Evolutionary conservation across 1,140 invertebrate genomes (phyloP).

Genomic region (Ctenoplectra terminalis): DNA sequence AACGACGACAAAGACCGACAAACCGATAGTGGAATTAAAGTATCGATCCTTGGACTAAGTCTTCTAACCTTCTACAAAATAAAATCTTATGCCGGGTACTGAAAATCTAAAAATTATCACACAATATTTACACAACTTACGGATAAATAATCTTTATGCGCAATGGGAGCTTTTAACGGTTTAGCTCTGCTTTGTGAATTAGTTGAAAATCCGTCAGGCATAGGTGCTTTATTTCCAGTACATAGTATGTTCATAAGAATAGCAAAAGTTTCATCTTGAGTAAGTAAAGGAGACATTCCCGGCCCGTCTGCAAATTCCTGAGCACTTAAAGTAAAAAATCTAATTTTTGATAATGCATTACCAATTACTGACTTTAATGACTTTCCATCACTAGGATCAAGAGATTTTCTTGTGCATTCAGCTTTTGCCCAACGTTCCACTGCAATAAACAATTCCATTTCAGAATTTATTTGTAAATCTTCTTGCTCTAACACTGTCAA

Average conservation of each 20-base stretch:
- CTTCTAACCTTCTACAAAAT: not conserved
- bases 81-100: not conserved
- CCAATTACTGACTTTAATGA: conserved; percentile 81
- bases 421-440: conserved; percentile 86
- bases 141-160: not conserved
- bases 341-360: conserved; percentile 86
- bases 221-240: conserved; percentile 84
- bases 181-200: conserved; percentile 74
- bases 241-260: conserved; percentile 92
- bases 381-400: conserved; percentile 76
- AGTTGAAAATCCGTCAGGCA: conserved; percentile 87
- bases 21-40: not conserved
- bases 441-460: conserved; percentile 90
- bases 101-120: not conserved
- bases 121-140: conserved; percentile 29
- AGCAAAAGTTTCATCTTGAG: conserved; percentile 89
- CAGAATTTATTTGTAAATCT: conserved; percentile 87
- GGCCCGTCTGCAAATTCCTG: conserved; percentile 92
- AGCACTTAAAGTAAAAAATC: conserved; percentile 90
- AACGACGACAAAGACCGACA: not conserved
- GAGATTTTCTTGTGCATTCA: conserved; percentile 75
- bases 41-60: no score
- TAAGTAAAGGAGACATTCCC: conserved; percentile 87
- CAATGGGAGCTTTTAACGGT: not conserved
- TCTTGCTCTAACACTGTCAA: conserved; percentile 89